Evolutionary conservation across 2,888 invertebrate genomes (phyloP).

Genomic region (Pemphredon lugubris): DNA sequence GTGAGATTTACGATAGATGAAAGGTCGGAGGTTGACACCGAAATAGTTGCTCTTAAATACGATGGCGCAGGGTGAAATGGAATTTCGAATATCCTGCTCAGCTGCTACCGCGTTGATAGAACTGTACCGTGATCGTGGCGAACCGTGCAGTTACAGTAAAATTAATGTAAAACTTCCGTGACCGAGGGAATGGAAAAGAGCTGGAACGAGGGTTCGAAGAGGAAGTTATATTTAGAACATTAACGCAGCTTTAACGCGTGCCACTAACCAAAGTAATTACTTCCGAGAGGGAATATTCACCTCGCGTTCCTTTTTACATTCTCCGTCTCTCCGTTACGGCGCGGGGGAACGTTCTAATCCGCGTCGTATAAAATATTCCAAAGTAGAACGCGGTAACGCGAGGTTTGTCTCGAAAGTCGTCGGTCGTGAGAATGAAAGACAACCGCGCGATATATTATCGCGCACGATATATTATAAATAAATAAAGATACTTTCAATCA

Average conservation of each 20-base stretch:
- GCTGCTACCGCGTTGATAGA: constrained; percentile 28
- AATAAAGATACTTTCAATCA: too few species aligned
- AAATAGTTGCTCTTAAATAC: constrained; percentile 21
- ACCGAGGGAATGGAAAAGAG: constrained; percentile 44
- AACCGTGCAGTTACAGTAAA: constrained; percentile 39
- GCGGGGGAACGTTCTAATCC: not conserved
- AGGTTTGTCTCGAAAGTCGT: too few species aligned
- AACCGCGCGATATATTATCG: too few species aligned
- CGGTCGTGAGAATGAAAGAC: too few species aligned
- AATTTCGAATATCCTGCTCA: constrained; percentile 41
- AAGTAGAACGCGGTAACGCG: too few species aligned
- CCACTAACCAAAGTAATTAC: constrained; percentile 47
- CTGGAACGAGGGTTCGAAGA: constrained; percentile 34
- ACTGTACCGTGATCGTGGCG: constrained; percentile 8
- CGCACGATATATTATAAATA: too few species aligned
- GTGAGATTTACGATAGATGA: too few species aligned
- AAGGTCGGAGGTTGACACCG: too few species aligned
- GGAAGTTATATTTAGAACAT: constrained; percentile 47
- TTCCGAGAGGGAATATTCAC: not conserved
- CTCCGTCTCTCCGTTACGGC: not conserved
- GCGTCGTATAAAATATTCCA: constrained; percentile 3
- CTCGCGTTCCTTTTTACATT: constrained; percentile 5
- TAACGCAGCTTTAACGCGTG: constrained; percentile 51
- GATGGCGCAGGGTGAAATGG: constrained; percentile 14
- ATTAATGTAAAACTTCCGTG: constrained; percentile 65